Base-by-base conservation (phyloP, 2,113 vertebrate genomes). In the Ammospiza caudacuta region DNA sequence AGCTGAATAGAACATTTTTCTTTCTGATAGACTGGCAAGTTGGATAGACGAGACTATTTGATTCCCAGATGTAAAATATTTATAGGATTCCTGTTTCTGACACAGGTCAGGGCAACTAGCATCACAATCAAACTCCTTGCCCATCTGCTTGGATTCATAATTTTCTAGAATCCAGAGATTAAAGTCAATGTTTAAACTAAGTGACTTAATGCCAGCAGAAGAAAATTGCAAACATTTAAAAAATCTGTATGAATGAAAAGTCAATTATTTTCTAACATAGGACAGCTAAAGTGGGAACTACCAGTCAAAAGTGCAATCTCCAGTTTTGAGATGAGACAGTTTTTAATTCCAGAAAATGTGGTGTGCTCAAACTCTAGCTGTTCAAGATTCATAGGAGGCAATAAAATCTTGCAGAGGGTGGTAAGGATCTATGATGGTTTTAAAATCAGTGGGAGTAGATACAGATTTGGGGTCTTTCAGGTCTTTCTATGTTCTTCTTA, bases 191-290 rank as follows among this genome's bases (percentile, higher is more conserved):
- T 72, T 66, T 80, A 24, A 76, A 77, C 11, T 29, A 37, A 62
- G 15, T 22, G 4, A 77, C 21, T 79, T 79, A 35, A 69, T 37
- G 7, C 11, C 15, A n/a, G 35, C 15, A 73, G 51, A 83, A 83
- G 9, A 51, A 66, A 78, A 68, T 1, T 46, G 6, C 4, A 68
- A 81, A 46, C 1, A 18, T 49, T 51, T 37, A 6, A 55, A 73
- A 66, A 17, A 69, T 6, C 2, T 1, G 0, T 47, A 46, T 64
- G 27, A 83, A 41, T 12, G 6, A 39, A 2, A 76, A 18, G 5
- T 57, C 24, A 76, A 31, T 5, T 37, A 0, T 54, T 76, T 66
- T 54, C 46, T 63, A 52, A 73, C 10, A 27, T 3, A 79, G 12
- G 14, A 59, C 2, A 63, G 9, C 15, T 72, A 39, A 89, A 80